These are phyloP conservation scores for Galemys pyrenaicus DNA, from an alignment of 2,113 vertebrate species.

Conservation along the genomic window DNA sequence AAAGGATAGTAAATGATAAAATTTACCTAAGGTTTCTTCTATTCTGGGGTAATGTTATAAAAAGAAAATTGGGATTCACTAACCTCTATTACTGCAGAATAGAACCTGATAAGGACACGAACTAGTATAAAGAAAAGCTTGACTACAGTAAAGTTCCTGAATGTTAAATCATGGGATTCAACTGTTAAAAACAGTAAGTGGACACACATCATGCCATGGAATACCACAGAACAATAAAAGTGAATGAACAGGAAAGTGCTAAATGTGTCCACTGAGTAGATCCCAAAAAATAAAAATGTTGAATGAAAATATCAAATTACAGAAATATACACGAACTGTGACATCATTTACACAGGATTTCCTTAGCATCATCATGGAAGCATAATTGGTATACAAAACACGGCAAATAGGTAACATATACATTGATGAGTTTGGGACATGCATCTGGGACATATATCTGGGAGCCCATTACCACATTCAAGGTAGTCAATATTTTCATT, in stretches of 20 bases:
- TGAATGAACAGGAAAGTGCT: neutral
- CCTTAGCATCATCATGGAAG: neutral
- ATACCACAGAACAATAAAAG: neutral
- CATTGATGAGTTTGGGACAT: neutral
- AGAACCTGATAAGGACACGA: neutral
- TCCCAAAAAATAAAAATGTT: neutral
- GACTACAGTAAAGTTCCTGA: neutral
- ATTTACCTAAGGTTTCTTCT: neutral
- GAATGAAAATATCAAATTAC: neutral
- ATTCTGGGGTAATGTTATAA: neutral
- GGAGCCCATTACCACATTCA: neutral
- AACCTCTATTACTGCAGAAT: neutral
- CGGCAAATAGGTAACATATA: neutral
- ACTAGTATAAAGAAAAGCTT: neutral
- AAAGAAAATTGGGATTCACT: neutral
- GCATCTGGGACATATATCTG: neutral
- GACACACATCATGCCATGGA: neutral
- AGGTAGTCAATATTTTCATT: neutral
- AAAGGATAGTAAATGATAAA: neutral
- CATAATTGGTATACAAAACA: neutral
- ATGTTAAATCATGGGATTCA: neutral
- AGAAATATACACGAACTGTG: neutral
- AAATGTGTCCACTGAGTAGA: neutral
- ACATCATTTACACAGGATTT: neutral
- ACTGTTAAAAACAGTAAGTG: neutral